Conservation (phyloP, 2,797 vertebrate genomes). For the Rhodeus uyekii region DNA sequence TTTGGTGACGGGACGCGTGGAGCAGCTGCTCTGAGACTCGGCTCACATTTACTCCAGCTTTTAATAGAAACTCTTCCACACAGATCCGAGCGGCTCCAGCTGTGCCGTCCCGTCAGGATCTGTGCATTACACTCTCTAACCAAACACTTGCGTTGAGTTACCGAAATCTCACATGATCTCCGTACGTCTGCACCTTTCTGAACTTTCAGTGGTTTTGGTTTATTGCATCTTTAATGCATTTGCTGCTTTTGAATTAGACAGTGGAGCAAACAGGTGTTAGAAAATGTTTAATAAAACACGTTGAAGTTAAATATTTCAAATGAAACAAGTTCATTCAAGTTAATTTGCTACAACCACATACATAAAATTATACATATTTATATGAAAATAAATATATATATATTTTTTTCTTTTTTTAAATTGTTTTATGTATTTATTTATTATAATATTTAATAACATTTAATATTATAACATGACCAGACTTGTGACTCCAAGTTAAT, state of each 20-base stretch:
- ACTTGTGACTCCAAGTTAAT: no score
- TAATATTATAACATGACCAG: no score
- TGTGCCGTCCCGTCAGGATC: neutral
- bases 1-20: neutral
- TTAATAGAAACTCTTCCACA: conserved; percentile 40
- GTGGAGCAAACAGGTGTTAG: neutral
- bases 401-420: no score
- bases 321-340: no score
- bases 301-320: no score
- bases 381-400: no score
- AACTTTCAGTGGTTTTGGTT: neutral
- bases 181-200: neutral
- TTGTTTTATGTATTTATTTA: no score
- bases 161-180: neutral
- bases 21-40: conserved; percentile 4
- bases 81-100: conserved; percentile 9
- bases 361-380: no score
- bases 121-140: neutral
- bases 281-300: neutral
- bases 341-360: no score
- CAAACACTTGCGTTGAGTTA: neutral
- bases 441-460: no score
- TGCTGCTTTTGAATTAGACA: neutral
- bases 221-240: neutral
- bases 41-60: conserved; percentile 39